Base-by-base conservation (phyloP, 30 jellyfish, hydroid and myxozoan genomes). In the Aurelia coerulea region DNA sequence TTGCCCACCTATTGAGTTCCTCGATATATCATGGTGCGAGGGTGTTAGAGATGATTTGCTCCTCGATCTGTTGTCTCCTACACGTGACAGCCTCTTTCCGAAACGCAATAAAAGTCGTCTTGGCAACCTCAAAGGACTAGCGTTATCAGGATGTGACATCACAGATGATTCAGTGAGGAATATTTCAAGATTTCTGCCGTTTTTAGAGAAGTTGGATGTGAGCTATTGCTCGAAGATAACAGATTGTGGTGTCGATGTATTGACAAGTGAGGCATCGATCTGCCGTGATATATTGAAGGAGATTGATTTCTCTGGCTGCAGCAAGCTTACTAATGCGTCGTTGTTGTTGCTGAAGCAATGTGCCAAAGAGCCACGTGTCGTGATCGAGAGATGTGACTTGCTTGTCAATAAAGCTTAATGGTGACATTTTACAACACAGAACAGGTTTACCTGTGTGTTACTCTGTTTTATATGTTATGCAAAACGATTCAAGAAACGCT, bases 1-100 rank as follows among this genome's bases (percentile, higher is more conserved):
- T 15, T 88, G 91, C 71, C 91, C 97, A 4, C 96, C 80, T 16
- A 65, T 94, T 13, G 76, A 74, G 35, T 42, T 67, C 18, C 69
- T 94, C 39, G 90, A 89, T 51, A 74, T 94, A 49, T 82, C 99
- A 12, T 94, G 97, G 95, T 88, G 99, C 64, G 92, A 72, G 46
- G 97, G 88, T 41, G 89, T 94, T 5, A 83, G 52, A 52, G 99
- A 94, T 71, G 77, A 81, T 19, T 35, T 88, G 23, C 52, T 94
- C 39, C 67, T 52, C 49, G 90, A 86, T 62, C 78, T 94, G 63
- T 54, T 94, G 4, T 78, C 92, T 14, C 96, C 96, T 14, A 16
- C 84, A 18, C 46, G 65, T 41, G 84, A 73, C 77, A 50, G 67
- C 50, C 42, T 41, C 41, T 42, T 67, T 33, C 70, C 86, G 32